Evolutionary conservation across 2,113 vertebrate species (phyloP).

Genomic region (Tauraco erythrolophus): DNA sequence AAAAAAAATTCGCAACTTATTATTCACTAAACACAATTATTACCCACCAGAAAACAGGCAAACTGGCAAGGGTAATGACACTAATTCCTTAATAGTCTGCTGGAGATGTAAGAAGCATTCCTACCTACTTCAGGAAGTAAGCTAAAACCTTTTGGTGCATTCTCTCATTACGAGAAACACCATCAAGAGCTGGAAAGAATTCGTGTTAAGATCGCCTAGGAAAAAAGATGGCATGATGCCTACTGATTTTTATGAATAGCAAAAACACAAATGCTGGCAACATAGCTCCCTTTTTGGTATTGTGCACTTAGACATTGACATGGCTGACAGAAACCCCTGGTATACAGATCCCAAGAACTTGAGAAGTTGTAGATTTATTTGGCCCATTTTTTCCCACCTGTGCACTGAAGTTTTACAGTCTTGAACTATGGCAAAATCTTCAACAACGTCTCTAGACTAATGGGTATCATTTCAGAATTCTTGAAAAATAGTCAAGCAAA

Average conservation of each 20-base stretch:
- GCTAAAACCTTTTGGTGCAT: neutral
- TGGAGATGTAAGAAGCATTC: neutral
- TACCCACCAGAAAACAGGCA: neutral
- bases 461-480: neutral
- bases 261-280: neutral
- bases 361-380: neutral
- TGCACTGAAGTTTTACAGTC: neutral
- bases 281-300: neutral
- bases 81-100: neutral
- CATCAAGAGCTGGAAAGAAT: neutral
- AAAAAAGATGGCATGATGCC: neutral
- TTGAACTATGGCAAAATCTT: neutral
- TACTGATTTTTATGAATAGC: neutral
- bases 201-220: neutral
- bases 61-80: neutral
- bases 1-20: neutral
- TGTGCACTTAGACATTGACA: neutral
- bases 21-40: conserved; percentile 13
- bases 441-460: neutral
- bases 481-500: neutral
- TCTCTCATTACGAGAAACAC: neutral
- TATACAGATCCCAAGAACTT: neutral
- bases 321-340: neutral
- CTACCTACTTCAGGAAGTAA: neutral
- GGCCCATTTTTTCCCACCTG: neutral